A percentile compares a stretch with the other conserved stretches of the same genome.
These are phyloP conservation scores for Euura saliciscinereae DNA, from an alignment of 1,140 invertebrate genomes.

Conservation along the genomic window DNA sequence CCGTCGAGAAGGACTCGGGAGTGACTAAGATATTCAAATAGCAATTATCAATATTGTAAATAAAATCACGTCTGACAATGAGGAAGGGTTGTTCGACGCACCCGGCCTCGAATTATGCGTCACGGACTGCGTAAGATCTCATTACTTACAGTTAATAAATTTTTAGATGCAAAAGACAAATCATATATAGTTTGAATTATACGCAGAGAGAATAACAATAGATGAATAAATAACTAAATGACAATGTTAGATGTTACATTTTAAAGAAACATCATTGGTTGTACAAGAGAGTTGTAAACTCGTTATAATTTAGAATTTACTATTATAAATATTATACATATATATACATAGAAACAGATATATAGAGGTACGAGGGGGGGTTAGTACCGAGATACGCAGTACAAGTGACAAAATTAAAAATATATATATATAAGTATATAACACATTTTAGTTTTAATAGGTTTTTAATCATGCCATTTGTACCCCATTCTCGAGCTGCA, in stretches of 20 bases:
- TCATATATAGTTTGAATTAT: background rate
- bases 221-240: background rate
- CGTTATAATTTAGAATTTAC: background rate
- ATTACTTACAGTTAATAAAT: background rate
- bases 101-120: background rate
- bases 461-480: too few relatives aligned
- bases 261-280: conserved; percentile 1
- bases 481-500: background rate
- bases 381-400: too few relatives aligned
- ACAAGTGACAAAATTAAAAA: too few relatives aligned
- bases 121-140: conserved; percentile 1
- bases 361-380: too few relatives aligned
- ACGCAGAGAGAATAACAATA: background rate
- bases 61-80: background rate
- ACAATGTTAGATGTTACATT: background rate
- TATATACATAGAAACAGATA: background rate
- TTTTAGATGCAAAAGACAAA: too few relatives aligned
- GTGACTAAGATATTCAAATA: too few relatives aligned
- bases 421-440: too few relatives aligned
- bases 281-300: conserved; percentile 5
- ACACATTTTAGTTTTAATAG: too few relatives aligned
- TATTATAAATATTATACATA: background rate
- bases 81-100: background rate
- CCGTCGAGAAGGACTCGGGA: too few relatives aligned
- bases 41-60: background rate